A percentile compares a stretch with the other conserved stretches of the same genome.
Conservation (phyloP, 2,113 vertebrate species). For the Odobenus rosmarus region DNA sequence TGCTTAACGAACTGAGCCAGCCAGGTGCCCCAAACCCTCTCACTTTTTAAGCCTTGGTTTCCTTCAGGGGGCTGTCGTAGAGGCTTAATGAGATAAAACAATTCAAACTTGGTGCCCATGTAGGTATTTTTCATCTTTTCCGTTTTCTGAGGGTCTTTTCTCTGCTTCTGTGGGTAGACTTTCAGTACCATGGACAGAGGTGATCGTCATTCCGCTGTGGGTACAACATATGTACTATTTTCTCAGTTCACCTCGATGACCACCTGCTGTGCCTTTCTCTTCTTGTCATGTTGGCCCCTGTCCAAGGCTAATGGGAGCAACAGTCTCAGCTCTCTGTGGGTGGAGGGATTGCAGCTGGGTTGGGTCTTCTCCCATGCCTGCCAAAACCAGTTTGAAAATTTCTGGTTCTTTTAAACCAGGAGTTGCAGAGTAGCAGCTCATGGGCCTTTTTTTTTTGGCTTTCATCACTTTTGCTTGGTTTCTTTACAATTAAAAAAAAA, state of each 20-base stretch:
- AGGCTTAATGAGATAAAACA: background rate
- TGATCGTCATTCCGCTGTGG: background rate
- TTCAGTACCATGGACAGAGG: background rate
- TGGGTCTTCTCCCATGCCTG: background rate
- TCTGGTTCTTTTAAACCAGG: background rate
- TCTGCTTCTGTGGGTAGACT: background rate
- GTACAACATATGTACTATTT: background rate
- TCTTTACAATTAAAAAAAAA: background rate
- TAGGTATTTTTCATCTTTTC: background rate
- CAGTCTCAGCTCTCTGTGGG: background rate
- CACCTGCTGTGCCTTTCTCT: background rate
- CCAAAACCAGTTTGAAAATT: background rate
- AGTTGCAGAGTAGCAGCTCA: background rate
- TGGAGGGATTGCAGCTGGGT: background rate
- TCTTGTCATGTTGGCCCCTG: background rate
- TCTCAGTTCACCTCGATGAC: background rate
- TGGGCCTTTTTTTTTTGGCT: background rate
- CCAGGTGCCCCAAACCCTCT: background rate
- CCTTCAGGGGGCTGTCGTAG: background rate
- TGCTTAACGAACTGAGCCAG: background rate
- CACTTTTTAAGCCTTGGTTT: background rate
- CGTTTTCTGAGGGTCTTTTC: background rate
- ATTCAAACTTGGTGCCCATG: background rate
- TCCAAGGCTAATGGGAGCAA: background rate
- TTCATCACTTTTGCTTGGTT: conserved; percentile 27